These are phyloP conservation scores for Ambastaia sidthimunki DNA, from an alignment of 2,797 vertebrate genomes.

Conservation along the genomic window DNA sequence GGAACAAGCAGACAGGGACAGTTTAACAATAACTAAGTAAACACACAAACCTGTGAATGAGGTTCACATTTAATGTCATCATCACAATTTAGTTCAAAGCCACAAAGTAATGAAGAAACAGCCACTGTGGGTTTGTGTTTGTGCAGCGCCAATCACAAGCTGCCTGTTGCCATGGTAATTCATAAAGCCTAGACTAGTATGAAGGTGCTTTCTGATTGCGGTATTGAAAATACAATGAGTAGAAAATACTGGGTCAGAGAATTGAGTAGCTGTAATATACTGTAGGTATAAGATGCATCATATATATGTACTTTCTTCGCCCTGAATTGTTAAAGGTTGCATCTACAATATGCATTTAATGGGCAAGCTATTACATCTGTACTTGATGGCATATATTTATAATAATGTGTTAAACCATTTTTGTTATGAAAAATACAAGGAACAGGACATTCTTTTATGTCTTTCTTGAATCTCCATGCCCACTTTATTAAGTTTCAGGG, in stretches of 20 bases:
- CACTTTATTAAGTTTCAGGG: not conserved
- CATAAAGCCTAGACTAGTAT: conserved; percentile 47
- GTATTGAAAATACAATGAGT: conserved; percentile 41
- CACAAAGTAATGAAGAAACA: conserved; percentile 25
- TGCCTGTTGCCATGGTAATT: conserved; percentile 60
- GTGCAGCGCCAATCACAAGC: conserved; percentile 47
- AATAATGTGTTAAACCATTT: not conserved
- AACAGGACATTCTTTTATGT: not conserved
- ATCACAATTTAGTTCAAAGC: conserved; percentile 53
- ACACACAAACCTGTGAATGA: conserved; percentile 44
- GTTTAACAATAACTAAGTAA: conserved; percentile 56
- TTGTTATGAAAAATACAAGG: not conserved
- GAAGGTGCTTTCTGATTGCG: conserved; percentile 44
- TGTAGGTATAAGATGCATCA: not conserved
- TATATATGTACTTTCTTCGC: not conserved
- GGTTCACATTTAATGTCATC: conserved; percentile 62
- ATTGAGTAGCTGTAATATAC: not conserved
- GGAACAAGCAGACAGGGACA: conserved; percentile 58
- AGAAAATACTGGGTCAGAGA: conserved; percentile 10
- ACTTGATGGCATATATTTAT: not conserved
- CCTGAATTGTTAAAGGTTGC: not conserved
- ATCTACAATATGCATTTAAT: not conserved
- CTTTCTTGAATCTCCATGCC: not conserved
- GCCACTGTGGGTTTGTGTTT: conserved; percentile 37
- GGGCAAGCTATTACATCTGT: not conserved